These are phyloP conservation scores for Sebastes cheni DNA, from an alignment of 2,797 vertebrate species.

Conservation along the genomic window DNA sequence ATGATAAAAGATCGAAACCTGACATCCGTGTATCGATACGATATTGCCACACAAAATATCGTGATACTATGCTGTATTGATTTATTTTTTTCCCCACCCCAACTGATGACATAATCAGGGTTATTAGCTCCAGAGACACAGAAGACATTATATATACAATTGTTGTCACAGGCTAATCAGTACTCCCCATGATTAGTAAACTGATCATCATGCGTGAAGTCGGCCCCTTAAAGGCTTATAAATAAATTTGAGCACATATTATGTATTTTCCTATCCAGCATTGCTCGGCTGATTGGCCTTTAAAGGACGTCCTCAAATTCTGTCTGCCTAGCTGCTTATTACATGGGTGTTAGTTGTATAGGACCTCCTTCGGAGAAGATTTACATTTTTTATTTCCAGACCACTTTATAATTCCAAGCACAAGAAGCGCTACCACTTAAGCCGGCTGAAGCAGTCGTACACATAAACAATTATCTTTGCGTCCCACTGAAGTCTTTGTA, in stretches of 20 bases:
- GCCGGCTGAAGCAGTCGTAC: conserved; percentile 33
- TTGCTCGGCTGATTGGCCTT: background rate
- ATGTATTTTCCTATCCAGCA: background rate
- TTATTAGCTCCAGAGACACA: background rate
- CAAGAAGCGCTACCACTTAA: conserved; percentile 42
- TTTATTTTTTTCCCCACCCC: too few species aligned
- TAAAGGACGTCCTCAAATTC: background rate
- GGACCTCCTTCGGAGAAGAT: background rate
- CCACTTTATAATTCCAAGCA: conserved; percentile 13
- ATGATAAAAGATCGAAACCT: too few species aligned
- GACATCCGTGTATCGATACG: too few species aligned
- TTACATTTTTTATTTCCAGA: conserved; percentile 27
- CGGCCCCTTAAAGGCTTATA: background rate
- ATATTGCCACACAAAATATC: too few species aligned
- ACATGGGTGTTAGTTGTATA: background rate
- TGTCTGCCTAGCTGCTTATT: background rate
- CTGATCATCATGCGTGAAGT: background rate
- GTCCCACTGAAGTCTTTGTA: conserved; percentile 69
- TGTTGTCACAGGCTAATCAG: background rate
- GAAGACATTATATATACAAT: conserved; percentile 2
- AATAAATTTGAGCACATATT: background rate
- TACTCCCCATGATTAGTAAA: background rate
- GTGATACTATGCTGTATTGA: too few species aligned
- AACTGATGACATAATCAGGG: background rate
- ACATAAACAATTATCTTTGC: conserved; percentile 62